Percentiles rank a stretch among this genome's conserved stretches.
phyloP scores from a whole-genome alignment of 2,888 invertebrate species.

The Eupithecia subfuscata region DNA sequence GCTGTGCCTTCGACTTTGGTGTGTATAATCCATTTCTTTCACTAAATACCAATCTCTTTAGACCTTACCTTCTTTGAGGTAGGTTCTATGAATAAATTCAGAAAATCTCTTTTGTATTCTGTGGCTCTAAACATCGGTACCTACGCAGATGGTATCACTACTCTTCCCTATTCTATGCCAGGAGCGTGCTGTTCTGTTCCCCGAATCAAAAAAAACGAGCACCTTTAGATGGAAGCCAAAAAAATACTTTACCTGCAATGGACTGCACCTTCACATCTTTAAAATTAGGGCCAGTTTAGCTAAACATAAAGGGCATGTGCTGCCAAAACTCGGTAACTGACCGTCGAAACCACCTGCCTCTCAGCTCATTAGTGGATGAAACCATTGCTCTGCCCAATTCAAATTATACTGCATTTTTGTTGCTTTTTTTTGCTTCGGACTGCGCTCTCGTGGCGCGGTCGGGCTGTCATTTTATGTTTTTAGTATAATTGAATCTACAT shows the following conservation, averaged over 20 bases:
- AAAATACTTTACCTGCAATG: conserved; percentile 13
- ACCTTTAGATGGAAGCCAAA: conserved; percentile 33
- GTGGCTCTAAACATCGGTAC: neutral
- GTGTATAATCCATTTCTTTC: neutral
- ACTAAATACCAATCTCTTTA: neutral
- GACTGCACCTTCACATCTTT: conserved; percentile 11
- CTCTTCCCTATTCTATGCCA: conserved; percentile 12
- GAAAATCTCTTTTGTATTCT: neutral
- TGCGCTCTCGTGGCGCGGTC: neutral
- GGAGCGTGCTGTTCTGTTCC: conserved; percentile 24
- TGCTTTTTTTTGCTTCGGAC: neutral
- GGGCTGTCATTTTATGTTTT: neutral
- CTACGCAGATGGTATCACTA: conserved; percentile 12
- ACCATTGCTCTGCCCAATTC: conserved; percentile 12
- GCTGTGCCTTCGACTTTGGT: neutral
- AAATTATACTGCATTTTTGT: conserved; percentile 5
- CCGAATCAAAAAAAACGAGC: conserved; percentile 27
- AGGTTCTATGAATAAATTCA: neutral
- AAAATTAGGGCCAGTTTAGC: conserved; percentile 22
- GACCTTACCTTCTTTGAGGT: neutral
- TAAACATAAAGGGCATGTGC: conserved; percentile 51
- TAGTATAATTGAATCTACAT: neutral
- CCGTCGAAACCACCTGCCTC: conserved; percentile 70
- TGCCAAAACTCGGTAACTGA: conserved; percentile 52
- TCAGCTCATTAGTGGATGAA: conserved; percentile 52